phyloP scores from a whole-genome alignment of 1,140 invertebrate species.

The Drosophila littoralis region DNA sequence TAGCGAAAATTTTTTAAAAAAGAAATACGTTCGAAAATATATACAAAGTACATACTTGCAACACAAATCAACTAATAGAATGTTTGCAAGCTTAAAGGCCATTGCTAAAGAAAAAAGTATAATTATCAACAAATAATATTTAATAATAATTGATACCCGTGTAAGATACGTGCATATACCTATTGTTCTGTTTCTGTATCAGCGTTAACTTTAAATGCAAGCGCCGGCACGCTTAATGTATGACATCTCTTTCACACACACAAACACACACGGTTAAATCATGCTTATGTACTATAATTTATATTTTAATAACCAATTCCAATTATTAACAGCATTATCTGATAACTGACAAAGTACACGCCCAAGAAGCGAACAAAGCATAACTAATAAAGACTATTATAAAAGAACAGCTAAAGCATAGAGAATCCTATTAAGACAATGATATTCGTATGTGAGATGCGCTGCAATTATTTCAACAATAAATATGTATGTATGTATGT shows the following conservation, averaged over 20 bases:
- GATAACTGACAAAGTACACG: slow-evolving; percentile 34
- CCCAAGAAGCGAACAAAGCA: slow-evolving; percentile 50
- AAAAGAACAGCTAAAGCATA: slow-evolving; percentile 44
- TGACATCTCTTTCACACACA: slow-evolving; percentile 11
- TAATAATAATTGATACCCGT: slow-evolving; percentile 24
- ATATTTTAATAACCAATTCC: slow-evolving; percentile 60
- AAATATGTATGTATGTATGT: slow-evolving; percentile 27
- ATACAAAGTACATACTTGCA: slow-evolving; percentile 19
- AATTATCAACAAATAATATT: slow-evolving; percentile 22
- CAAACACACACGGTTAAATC: slow-evolving; percentile 4
- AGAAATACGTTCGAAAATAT: slow-evolving; percentile 42
- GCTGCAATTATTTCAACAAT: slow-evolving; percentile 24
- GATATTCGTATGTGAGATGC: slow-evolving; percentile 19
- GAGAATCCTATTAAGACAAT: slow-evolving; percentile 16
- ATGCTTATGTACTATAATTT: slow-evolving; percentile 44
- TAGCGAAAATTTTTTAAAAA: slow-evolving; percentile 63
- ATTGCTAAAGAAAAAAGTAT: slow-evolving; percentile 14
- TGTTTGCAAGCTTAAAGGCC: slow-evolving; percentile 20
- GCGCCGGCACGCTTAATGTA: slow-evolving; percentile 61
- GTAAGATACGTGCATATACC: slow-evolving; percentile 28
- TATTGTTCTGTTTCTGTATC: slow-evolving; percentile 23
- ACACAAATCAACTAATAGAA: slow-evolving; percentile 45
- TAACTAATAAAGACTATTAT: slow-evolving; percentile 75
- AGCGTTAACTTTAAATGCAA: slow-evolving; percentile 14
- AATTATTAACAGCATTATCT: slow-evolving; percentile 46